Percentiles rank a stretch among this genome's conserved stretches.
phyloP scores from a whole-genome alignment of 2,888 invertebrate species.

The Pharmacophagus antenor region DNA sequence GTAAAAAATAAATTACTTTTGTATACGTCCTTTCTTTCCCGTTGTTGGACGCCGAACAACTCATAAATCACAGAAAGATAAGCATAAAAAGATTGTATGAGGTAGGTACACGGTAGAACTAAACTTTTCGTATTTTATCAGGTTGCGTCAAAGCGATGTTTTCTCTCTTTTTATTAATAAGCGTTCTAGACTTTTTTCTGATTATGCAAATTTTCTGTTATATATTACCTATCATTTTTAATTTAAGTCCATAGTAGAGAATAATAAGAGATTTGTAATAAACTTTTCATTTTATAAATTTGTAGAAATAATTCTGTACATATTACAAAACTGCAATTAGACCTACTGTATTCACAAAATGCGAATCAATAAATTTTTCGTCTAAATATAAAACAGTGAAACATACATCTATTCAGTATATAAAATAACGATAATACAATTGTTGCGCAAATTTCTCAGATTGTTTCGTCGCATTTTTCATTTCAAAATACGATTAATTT shows the following conservation, averaged over 20 bases:
- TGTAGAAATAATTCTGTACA: too few relatives aligned
- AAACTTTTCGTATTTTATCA: constrained; percentile 79
- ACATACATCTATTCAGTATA: not conserved
- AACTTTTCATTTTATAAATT: too few relatives aligned
- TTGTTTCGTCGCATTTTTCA: constrained; percentile 18
- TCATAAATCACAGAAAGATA: constrained; percentile 80
- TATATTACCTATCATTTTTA: too few relatives aligned
- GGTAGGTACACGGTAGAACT: constrained; percentile 77
- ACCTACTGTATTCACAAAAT: too few relatives aligned
- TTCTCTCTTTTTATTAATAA: constrained; percentile 57
- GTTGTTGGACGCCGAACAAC: constrained; percentile 78
- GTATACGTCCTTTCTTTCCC: constrained; percentile 79
- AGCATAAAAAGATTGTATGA: constrained; percentile 81
- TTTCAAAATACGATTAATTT: constrained; percentile 25
- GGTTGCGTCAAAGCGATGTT: constrained; percentile 59
- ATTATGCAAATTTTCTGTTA: too few relatives aligned
- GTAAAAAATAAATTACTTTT: constrained; percentile 80
- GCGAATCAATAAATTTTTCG: too few relatives aligned
- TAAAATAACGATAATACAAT: constrained; percentile 17
- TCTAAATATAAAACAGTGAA: not conserved
- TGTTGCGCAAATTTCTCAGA: constrained; percentile 21
- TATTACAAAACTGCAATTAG: too few relatives aligned
- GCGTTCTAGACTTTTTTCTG: too few relatives aligned
- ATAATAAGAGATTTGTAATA: too few relatives aligned
- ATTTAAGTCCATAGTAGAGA: too few relatives aligned